A percentile compares a stretch with the other conserved stretches of the same genome.
phyloP scores from a whole-genome alignment of 2,888 invertebrate species.

The Pomacea canaliculata region DNA sequence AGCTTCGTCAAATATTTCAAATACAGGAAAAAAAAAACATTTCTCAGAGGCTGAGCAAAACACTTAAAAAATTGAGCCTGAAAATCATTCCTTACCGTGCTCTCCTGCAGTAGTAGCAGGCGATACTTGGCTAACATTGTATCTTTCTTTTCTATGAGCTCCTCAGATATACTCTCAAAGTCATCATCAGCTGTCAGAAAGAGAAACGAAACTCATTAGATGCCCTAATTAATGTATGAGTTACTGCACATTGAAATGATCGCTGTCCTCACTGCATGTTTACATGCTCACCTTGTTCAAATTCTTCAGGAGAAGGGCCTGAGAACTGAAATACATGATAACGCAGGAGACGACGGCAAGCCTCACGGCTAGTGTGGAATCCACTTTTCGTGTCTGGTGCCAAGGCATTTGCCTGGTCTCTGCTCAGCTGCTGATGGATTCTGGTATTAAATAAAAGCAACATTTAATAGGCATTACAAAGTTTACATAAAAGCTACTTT shows the following conservation, averaged over 20 bases:
- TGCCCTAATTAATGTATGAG: too few species aligned
- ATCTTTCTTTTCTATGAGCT: constrained; percentile 79
- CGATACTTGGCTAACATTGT: constrained; percentile 82
- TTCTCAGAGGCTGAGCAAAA: too few species aligned
- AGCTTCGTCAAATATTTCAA: too few species aligned
- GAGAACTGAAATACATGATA: constrained; percentile 81
- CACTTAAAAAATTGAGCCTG: too few species aligned
- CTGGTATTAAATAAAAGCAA: constrained; percentile 68
- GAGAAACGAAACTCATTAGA: too few species aligned
- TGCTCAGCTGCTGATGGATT: constrained; percentile 81
- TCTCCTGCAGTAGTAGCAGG: constrained; percentile 81
- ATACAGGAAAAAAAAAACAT: too few species aligned
- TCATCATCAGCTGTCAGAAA: constrained; percentile 51
- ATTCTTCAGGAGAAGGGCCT: constrained; percentile 74
- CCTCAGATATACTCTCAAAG: constrained; percentile 69
- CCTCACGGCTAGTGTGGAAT: constrained; percentile 76
- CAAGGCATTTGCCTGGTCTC: constrained; percentile 81
- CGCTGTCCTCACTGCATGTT: too few species aligned
- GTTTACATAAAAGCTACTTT: too few species aligned
- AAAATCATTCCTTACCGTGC: constrained; percentile 75
- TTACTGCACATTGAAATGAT: too few species aligned
- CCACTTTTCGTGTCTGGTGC: constrained; percentile 82
- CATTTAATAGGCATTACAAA: too few species aligned
- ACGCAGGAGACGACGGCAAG: constrained; percentile 80
- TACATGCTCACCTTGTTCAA: constrained; percentile 69